Percentiles rank a stretch among this genome's conserved stretches.
Conservation (phyloP, 2,797 vertebrate genomes). For the Sciurus carolinensis region DNA sequence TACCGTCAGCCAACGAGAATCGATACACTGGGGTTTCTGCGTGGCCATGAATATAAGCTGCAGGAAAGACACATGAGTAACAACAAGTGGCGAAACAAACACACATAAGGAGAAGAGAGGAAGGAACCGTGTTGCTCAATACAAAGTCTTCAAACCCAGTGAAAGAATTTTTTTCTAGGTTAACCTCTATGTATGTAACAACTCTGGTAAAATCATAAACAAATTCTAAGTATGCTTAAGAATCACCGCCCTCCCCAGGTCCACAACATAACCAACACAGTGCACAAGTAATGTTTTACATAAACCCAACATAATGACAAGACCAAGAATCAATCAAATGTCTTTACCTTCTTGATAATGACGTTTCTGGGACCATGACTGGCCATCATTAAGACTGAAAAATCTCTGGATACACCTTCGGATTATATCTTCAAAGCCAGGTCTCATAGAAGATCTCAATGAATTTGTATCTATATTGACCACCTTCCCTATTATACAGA, state of each 20-base stretch:
- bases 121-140: neutral
- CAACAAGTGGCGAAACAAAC: neutral
- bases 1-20: conserved; percentile 97
- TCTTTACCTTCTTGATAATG: conserved; percentile 97
- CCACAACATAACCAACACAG: neutral
- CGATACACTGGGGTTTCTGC: conserved; percentile 97
- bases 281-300: neutral
- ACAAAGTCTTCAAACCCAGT: neutral
- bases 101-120: neutral
- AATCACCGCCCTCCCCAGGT: neutral
- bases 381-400: conserved; percentile 95
- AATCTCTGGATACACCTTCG: conserved; percentile 99
- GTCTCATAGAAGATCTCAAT: conserved; percentile 96
- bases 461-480: conserved; percentile 97
- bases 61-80: conserved; percentile 47
- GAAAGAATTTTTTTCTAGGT: neutral
- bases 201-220: neutral
- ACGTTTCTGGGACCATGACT: conserved; percentile 96
- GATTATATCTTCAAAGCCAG: conserved; percentile 97
- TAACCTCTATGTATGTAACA: too few relatives aligned
- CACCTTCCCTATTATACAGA: conserved; percentile 93
- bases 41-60: conserved; percentile 95
- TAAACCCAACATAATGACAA: neutral
- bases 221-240: conserved; percentile 13
- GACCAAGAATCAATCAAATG: neutral